These are phyloP conservation scores for Patella caerulea DNA, from an alignment of 2,888 invertebrate genomes.

Conservation along the genomic window DNA sequence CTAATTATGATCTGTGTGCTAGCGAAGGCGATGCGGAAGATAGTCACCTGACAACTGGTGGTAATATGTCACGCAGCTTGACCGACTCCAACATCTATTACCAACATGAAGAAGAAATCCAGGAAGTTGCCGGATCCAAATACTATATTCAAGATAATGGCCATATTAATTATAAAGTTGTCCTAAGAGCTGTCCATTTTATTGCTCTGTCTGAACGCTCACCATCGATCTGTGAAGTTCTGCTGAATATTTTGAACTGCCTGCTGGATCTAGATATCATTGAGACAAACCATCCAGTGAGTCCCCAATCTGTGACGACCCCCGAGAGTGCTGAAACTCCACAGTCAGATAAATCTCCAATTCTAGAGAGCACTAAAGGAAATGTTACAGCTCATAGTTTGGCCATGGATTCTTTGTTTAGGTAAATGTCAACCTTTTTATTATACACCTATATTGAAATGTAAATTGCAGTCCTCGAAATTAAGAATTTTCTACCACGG, in stretches of 20 bases:
- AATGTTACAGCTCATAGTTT: constrained; percentile 78
- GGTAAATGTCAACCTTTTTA: constrained; percentile 54
- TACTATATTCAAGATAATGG: constrained; percentile 96
- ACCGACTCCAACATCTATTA: constrained; percentile 70
- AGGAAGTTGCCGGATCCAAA: constrained; percentile 83
- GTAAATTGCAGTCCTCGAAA: no score
- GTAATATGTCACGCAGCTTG: constrained; percentile 72
- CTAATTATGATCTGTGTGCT: constrained; percentile 69
- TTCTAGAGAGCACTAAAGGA: constrained; percentile 39
- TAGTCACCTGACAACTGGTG: constrained; percentile 68
- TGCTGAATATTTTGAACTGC: constrained; percentile 91
- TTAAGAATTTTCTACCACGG: no score
- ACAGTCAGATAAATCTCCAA: neutral
- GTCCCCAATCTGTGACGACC: constrained; percentile 24
- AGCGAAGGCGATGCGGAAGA: constrained; percentile 79
- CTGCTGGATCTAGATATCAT: constrained; percentile 89
- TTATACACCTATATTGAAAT: no score
- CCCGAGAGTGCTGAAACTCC: constrained; percentile 19
- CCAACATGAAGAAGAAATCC: constrained; percentile 54
- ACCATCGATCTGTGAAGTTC: constrained; percentile 90
- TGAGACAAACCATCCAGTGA: constrained; percentile 42
- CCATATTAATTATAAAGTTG: constrained; percentile 87
- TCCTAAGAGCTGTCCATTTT: constrained; percentile 85
- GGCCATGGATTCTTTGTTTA: constrained; percentile 79
- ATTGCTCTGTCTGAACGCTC: constrained; percentile 89